Conservation (phyloP, 2,113 vertebrate species). For the Saccopteryx bilineata region DNA sequence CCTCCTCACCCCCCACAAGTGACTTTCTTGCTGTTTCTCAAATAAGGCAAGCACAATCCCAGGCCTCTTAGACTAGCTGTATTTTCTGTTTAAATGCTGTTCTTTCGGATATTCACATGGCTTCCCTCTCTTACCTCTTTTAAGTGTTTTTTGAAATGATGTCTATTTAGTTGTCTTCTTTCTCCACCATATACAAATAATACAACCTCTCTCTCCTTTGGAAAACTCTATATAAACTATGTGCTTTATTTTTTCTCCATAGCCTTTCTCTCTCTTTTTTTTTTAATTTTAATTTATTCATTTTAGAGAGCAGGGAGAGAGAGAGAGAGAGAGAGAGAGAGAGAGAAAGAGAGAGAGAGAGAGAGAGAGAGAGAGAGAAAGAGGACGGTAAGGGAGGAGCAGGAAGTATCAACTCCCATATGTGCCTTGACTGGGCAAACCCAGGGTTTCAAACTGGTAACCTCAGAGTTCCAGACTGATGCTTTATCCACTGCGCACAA, state of each 20-base stretch:
- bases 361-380: too few species aligned
- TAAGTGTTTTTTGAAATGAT: not conserved
- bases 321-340: too few species aligned
- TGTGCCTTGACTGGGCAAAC: too few species aligned
- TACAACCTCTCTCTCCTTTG: not conserved
- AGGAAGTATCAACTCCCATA: too few species aligned
- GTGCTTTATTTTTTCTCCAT: not conserved
- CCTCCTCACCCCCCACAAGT: not conserved
- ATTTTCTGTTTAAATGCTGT: not conserved
- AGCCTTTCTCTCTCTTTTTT: not conserved
- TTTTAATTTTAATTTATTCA: too few species aligned
- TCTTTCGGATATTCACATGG: not conserved
- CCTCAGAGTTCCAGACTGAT: too few species aligned
- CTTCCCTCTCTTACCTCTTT: not conserved
- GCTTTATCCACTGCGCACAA: too few species aligned
- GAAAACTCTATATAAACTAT: not conserved
- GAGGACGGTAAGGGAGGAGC: too few species aligned
- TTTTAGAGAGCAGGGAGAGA: too few species aligned
- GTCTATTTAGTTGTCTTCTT: not conserved
- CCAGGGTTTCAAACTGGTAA: too few species aligned
- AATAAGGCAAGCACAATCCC: not conserved
- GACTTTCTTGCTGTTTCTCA: not conserved
- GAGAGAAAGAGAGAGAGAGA: too few species aligned
- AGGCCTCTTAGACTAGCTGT: not conserved
- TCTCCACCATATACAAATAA: not conserved